Percentiles rank a stretch among this genome's conserved stretches.
Conservation (phyloP, 2,113 vertebrate species). For the Labrus mixtus region DNA sequence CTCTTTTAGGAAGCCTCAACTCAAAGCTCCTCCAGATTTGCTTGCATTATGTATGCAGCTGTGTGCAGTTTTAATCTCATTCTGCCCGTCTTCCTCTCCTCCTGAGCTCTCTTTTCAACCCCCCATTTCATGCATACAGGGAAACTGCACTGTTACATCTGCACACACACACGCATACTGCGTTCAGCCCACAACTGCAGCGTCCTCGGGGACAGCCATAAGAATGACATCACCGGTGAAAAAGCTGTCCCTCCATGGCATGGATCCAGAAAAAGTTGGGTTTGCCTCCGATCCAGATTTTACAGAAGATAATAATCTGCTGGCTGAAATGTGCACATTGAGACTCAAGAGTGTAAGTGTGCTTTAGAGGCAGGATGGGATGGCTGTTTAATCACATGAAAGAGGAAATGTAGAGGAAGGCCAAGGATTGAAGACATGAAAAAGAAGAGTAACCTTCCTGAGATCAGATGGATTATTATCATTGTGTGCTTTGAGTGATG, state of each 20-base stretch:
- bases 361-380: background rate
- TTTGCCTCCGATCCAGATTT: slow-evolving; percentile 14
- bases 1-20: slow-evolving; percentile 13
- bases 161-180: slow-evolving; percentile 12
- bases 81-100: background rate
- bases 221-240: slow-evolving; percentile 39
- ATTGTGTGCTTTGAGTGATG: too few species aligned
- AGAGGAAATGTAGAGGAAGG: background rate
- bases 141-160: background rate
- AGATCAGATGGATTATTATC: too few species aligned
- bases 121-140: background rate
- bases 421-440: background rate
- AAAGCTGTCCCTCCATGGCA: slow-evolving; percentile 41
- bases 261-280: slow-evolving; percentile 33
- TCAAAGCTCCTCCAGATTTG: slow-evolving; percentile 2
- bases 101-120: background rate
- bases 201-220: slow-evolving; percentile 36
- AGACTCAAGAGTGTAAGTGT: background rate
- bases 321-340: background rate
- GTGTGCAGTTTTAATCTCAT: slow-evolving; percentile 1
- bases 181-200: slow-evolving; percentile 49
- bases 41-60: slow-evolving; percentile 42
- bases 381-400: background rate
- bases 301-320: background rate
- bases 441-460: background rate